phyloP scores from a whole-genome alignment of 2,797 vertebrate species.

The Tangara arthus region DNA sequence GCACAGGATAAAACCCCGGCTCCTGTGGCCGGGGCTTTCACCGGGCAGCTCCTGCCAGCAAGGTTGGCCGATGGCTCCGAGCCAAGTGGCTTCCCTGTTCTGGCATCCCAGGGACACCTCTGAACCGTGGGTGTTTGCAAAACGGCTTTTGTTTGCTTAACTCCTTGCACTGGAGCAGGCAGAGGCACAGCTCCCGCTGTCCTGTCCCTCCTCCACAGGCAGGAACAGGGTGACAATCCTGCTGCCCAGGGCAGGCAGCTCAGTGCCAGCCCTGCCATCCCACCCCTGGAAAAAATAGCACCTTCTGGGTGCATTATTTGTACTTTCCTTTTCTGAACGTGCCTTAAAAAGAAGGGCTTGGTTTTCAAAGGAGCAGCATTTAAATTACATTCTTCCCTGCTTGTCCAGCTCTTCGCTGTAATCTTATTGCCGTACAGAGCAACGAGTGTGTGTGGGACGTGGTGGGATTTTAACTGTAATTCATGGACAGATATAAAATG shows the following conservation, averaged over 20 bases:
- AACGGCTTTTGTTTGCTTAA: not conserved
- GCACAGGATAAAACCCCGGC: not conserved
- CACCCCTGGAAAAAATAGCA: constrained; percentile 14
- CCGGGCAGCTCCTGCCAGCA: not conserved
- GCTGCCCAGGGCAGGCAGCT: not conserved
- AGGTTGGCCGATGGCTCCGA: fast-evolving
- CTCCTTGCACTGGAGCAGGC: not conserved
- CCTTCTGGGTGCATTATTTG: not conserved
- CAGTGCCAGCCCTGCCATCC: not conserved
- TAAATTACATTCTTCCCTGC: not conserved
- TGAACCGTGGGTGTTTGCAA: not conserved
- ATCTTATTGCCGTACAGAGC: fast-evolving
- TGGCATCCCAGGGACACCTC: not conserved
- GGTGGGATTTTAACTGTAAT: constrained; percentile 10
- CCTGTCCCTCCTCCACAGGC: not conserved
- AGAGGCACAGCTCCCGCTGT: not conserved
- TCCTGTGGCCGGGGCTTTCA: not conserved
- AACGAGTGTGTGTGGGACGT: fast-evolving
- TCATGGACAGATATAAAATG: constrained; percentile 12
- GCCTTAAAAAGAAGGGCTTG: constrained; percentile 5
- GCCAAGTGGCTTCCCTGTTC: not conserved
- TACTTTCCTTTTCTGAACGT: constrained; percentile 40
- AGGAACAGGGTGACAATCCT: not conserved
- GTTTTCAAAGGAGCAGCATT: not conserved
- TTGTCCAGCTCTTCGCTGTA: not conserved